Evolutionary conservation across 2,888 invertebrate genomes (phyloP), one percentile per base, ranked within the genome.

Genomic region (Copidosoma aretas): DNA sequence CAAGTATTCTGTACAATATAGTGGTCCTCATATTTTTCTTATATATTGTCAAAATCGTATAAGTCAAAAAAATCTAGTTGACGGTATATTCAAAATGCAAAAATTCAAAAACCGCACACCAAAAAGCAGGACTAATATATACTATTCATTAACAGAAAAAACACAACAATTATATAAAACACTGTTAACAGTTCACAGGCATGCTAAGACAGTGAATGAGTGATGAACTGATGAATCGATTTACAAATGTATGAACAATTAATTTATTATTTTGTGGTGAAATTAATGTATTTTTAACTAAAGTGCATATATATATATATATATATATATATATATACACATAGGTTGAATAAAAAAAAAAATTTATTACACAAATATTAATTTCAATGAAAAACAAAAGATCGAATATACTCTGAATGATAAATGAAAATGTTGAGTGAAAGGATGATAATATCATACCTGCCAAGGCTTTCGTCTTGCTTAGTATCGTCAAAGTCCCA

Each of bases 401-500:
- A 52, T 17, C 22, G n/a, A 56, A 10, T 25, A 14, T 56, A n/a
- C 32, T 56, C 19, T 52, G 15, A 19, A 19, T 24, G 21, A 51
- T 62, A n/a, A 46, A 24, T 19, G n/a, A 25, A 46, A 21, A 54
- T 51, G n/a, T 32, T 58, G 53, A 22, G 8, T 12, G 32, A 56
- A 25, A 14, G 5, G 25, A 64, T 64, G 51, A 73, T 67, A 75
- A 74, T 78, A 76, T 76, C 90, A 87, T 88, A 93, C 93, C 93
- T 93, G 86, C 96, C 96, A 77, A 96, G 88, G 79, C 89, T 89
- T 86, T 96, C 96, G 86, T 97, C 95, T 76, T 89, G 89, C 83
- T 91, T 90, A 79, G 91, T 89, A 78, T 94, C 93, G 84, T 97
- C 97, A 84, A 91, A 90, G 88, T 97, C 96, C 87, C 90, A 90